A percentile compares a stretch with the other conserved stretches of the same genome.
Evolutionary conservation across 1,140 invertebrate species (phyloP).

Genomic region (Leptopilina boulardi): DNA sequence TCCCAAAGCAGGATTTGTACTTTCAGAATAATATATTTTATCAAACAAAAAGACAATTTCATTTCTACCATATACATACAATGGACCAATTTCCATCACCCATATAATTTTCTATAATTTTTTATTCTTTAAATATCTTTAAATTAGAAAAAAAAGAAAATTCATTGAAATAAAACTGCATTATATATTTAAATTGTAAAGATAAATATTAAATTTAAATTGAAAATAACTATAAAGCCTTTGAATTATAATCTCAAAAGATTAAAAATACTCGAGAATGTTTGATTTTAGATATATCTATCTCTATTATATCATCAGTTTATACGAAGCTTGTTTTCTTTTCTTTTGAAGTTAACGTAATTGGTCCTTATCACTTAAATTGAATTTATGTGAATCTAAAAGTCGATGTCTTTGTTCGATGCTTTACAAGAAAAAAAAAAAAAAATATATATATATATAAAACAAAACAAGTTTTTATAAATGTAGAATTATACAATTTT

Average conservation of each 20-base stretch:
- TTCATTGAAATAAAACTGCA: not conserved
- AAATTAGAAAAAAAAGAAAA: not conserved
- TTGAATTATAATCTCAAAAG: not conserved
- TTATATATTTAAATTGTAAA: not conserved
- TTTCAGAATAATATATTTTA: slow-evolving; percentile 3
- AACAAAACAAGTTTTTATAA: not conserved
- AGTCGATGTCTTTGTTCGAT: not conserved
- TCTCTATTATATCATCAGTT: not conserved
- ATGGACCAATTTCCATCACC: too few relatives aligned
- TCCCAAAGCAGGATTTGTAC: slow-evolving; percentile 39
- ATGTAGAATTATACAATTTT: not conserved
- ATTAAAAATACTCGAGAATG: not conserved
- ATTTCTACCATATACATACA: not conserved
- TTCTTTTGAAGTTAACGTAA: not conserved
- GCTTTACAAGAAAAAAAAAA: not conserved
- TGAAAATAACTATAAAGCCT: not conserved
- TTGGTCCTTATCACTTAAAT: not conserved
- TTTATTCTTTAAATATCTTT: not conserved
- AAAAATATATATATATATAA: too few relatives aligned
- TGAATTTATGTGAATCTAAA: not conserved
- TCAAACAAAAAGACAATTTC: not conserved
- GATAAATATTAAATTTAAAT: not conserved
- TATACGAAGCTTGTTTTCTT: not conserved
- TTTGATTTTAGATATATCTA: not conserved
- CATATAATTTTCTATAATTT: too few relatives aligned